A percentile compares a stretch with the other conserved stretches of the same genome.
Conservation (phyloP, 2,113 vertebrate genomes). For the Sminthopsis crassicaudata region DNA sequence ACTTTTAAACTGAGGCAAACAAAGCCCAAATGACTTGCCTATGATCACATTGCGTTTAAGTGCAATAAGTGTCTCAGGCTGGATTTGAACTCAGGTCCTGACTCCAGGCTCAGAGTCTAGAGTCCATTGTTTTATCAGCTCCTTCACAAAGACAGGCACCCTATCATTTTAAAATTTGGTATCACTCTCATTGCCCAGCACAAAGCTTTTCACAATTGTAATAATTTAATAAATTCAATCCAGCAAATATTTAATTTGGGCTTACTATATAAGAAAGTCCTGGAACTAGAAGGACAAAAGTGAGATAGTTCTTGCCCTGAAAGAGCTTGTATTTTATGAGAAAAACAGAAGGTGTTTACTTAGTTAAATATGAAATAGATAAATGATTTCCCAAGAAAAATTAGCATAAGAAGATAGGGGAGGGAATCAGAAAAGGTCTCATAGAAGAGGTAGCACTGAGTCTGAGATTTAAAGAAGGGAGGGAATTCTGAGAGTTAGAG, state of each 20-base stretch:
- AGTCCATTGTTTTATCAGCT: not conserved
- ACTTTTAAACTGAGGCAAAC: not conserved
- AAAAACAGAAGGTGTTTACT: not conserved
- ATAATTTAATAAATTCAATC: not conserved
- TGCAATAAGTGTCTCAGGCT: not conserved
- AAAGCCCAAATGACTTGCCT: not conserved
- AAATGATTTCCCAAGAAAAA: not conserved
- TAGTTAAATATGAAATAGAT: not conserved
- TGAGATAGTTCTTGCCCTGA: not conserved
- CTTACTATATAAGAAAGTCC: not conserved
- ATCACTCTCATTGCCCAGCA: not conserved
- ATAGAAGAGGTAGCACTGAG: not conserved
- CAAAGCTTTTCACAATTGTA: not conserved
- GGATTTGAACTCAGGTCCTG: not conserved
- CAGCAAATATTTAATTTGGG: not conserved
- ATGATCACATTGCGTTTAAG: not conserved
- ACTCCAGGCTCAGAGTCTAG: not conserved
- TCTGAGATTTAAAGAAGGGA: no score
- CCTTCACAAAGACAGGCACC: not conserved
- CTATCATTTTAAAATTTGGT: not conserved
- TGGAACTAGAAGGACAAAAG: not conserved
- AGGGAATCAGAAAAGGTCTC: not conserved
- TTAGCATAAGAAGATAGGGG: not conserved
- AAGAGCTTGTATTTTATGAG: not conserved
- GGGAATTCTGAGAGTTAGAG: no score